Base-by-base conservation (phyloP, 2,113 vertebrate species). In the Platysteira castanea region DNA sequence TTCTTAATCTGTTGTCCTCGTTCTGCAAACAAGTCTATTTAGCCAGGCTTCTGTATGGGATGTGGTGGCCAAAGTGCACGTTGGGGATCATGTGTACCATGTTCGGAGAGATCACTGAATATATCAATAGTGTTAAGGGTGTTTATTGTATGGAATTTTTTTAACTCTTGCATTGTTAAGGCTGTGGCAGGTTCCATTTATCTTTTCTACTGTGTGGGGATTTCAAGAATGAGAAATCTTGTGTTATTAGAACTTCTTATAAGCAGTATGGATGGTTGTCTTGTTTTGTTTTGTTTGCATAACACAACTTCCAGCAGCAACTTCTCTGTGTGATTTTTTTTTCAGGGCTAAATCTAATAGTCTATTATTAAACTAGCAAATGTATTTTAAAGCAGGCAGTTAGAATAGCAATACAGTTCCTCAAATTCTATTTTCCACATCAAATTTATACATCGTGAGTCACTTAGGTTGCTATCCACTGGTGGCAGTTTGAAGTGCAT, bases 71-170 rank as follows among this genome's bases (percentile, higher is more conserved):
- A 6, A 56, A 60, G 44, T 22, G 31, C 6, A 4, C n/a, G 24
- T 33, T 35, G 11, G 23, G 22, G 15, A 57, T 75, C 22, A 6
- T 1, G 1, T 37, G 15, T 53, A 19, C 9, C 2, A 0, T 42
- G 19, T 42, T 76, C 59, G 41, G 37, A 41, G 35, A 49, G 8
- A 47, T 42, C 33, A 26, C 14, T 30, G 44, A n/a, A 39, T 46
- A 15, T 6, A 10, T 46, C 47, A 35, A 9, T n/a, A 30, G 15
- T 31, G 6, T 60, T 69, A 47, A 60, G 20, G 7, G 13, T 49
- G 19, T 39, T 87, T 35, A n/a, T n/a, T 35, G 2, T 21, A 19
- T 23, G 20, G 47, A 28, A 47, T 35, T 69, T 28, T 50, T 73
- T 44, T 9, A 80, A 63, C 15, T 35, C 23, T 67, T 87, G 13